Evolutionary conservation across 2,888 invertebrate species (phyloP).

Genomic region (Lasioglossum calceatum): DNA sequence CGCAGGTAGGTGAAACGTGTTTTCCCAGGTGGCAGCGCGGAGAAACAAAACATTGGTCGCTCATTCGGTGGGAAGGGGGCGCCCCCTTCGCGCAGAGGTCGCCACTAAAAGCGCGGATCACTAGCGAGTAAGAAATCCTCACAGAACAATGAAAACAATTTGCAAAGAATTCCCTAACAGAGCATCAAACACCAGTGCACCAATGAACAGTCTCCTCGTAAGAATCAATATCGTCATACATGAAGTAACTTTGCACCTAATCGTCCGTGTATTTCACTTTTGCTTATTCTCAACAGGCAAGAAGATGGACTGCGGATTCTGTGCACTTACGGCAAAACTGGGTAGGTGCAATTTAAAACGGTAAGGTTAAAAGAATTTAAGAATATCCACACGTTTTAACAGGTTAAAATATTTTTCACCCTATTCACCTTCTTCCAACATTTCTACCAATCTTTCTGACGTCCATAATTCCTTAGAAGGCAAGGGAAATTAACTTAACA

Average conservation of each 20-base stretch:
- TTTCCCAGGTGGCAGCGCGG: neutral
- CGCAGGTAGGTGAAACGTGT: neutral
- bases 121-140: neutral
- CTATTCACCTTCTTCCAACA: neutral
- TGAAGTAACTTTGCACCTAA: neutral
- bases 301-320: too few relatives aligned
- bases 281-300: neutral
- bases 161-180: neutral
- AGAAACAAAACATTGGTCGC: neutral
- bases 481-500: neutral
- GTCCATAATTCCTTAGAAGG: neutral
- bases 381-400: too few relatives aligned
- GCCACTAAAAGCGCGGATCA: neutral
- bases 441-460: neutral
- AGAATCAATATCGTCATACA: neutral
- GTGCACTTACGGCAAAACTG: too few relatives aligned
- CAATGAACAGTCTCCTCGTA: neutral
- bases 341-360: too few relatives aligned
- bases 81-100: neutral
- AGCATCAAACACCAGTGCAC: neutral
- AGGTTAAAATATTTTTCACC: neutral
- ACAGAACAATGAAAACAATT: neutral
- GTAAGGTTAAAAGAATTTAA: too few relatives aligned
- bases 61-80: neutral
- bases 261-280: neutral